Base-by-base conservation (phyloP, 2,113 vertebrate species). In the Upupa epops region DNA sequence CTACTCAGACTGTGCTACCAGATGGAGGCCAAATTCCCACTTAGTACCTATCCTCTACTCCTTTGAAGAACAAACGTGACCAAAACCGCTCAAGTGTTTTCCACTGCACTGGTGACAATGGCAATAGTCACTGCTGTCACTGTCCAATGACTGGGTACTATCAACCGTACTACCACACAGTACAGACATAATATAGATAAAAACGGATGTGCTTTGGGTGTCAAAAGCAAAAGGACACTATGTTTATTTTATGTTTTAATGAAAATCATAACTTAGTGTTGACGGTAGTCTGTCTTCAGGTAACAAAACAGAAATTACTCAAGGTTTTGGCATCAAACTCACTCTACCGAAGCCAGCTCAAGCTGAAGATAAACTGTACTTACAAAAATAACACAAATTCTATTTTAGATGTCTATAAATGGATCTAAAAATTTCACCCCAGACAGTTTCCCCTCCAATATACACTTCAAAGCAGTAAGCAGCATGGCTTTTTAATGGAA, bases 391-490 rank as follows among this genome's bases (percentile, higher is more conserved):
- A 72, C 8, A 28, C 60, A 37, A 86, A 46, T 11, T 72, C 34
- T 52, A 31, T 21, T 94, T 90, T 55, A 71, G 37, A 55, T 64
- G 6, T 4, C 12, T 68, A 74, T 48, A 49, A 74, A 64, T 8
- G 6, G 9, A 73, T 71, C n/a, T 54, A 45, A 61, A 64, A 51
- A 45, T 37, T 84, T 85, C 82, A 42, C 17, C 64, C 75, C 9
- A 80, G 56, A 70, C 8, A 88, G 34, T 52, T 10, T 8, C 13
- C 17, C 10, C n/a, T 13, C 26, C 5, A 28, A 5, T 16, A 58
- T 19, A 77, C 11, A 94, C 55, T 90, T 70, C 65, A 84, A 29
- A 58, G 46, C 31, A 83, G 66, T 59, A 93, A 95, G 86, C 60
- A 87, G 83, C 7, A 3, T n/a, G 3, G 13, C 5, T 48, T 86